Conservation (phyloP, 1,140 invertebrate species). For the Coboldia fuscipes region DNA sequence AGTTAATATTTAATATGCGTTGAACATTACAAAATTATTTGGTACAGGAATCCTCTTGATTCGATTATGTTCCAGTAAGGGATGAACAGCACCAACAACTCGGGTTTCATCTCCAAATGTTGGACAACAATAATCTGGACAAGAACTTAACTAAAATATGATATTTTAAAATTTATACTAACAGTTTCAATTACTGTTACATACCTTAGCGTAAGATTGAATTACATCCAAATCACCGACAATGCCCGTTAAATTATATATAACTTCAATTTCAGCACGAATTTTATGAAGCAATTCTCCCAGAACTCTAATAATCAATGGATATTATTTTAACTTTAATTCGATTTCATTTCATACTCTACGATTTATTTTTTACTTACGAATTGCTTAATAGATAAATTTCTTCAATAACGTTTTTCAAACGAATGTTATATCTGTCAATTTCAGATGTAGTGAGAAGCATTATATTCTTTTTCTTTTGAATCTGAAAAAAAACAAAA, state of each 20-base stretch:
- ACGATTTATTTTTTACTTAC: conserved; percentile 26
- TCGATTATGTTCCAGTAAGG: conserved; percentile 46
- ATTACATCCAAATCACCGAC: conserved; percentile 63
- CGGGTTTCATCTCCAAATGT: conserved; percentile 44
- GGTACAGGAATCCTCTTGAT: conserved; percentile 31
- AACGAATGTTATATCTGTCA: conserved; percentile 40
- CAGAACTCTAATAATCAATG: conserved; percentile 30
- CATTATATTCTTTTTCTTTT: conserved; percentile 21
- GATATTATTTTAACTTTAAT: conserved; percentile 4
- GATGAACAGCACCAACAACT: conserved; percentile 51
- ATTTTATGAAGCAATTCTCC: conserved; percentile 33
- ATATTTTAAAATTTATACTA: conserved; percentile 5
- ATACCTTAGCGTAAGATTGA: conserved; percentile 46
- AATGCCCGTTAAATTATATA: conserved; percentile 61
- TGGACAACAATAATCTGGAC: conserved; percentile 41
- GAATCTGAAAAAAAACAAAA: no score
- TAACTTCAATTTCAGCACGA: conserved; percentile 40
- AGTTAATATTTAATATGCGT: no score
- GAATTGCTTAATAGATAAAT: conserved; percentile 59
- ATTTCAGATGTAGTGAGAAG: conserved; percentile 45
- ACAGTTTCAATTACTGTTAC: conserved; percentile 8
- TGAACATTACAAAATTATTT: conserved; percentile 58
- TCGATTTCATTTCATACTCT: conserved; percentile 1
- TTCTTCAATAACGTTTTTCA: conserved; percentile 50
- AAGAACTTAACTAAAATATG: conserved; percentile 18